Base-by-base conservation (phyloP, 2,797 vertebrate species). In the Alfaro cultratus region DNA sequence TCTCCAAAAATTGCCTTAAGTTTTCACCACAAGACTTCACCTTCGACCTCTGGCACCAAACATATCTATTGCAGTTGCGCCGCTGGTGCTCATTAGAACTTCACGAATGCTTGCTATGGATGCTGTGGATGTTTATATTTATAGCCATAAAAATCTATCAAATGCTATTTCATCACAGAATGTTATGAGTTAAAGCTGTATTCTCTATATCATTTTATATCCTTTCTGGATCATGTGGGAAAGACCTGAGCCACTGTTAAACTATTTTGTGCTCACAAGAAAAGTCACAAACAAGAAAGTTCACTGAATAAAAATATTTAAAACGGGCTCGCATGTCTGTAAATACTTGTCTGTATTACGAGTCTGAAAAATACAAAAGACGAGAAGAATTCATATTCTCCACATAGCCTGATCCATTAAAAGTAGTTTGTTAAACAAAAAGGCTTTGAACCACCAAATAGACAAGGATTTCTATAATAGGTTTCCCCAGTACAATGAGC, bases 1-100 rank as follows among this genome's bases (percentile, higher is more conserved):
- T 86, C 82, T 89, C 89, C 53, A 67, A 90, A 88, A 91, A 95
- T 86, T 91, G 93, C 96, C 95, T 97, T 97, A 95, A 95, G 85
- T 88, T 47, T 93, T 93, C 92, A 95, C 89, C 92, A 94, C 93
- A 94, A 92, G 93, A 95, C 96, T 94, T 90, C 83, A 90, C 92
- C 92, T 84, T 95, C 96, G 95, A 92, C 93, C 91, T 95, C 94
- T 92, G 94, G 88, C 88, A 88, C 86, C 78, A 83, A 76, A 88
- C 82, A 83, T 86, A 85, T 93, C 85, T 74, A 45, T 86, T 55
- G 60, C 62, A 81, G 72, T 89, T 83, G 51, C 76, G 81, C 82
- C 75, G 62, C 76, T 82, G 85, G 81, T 93, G 91, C 92, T 83
- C 75, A 83, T 84, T 87, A 88, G 89, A 75, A 85, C 83, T 89